phyloP scores from a whole-genome alignment of 1,140 invertebrate species.

The Venustaconcha ellipsiformis region DNA sequence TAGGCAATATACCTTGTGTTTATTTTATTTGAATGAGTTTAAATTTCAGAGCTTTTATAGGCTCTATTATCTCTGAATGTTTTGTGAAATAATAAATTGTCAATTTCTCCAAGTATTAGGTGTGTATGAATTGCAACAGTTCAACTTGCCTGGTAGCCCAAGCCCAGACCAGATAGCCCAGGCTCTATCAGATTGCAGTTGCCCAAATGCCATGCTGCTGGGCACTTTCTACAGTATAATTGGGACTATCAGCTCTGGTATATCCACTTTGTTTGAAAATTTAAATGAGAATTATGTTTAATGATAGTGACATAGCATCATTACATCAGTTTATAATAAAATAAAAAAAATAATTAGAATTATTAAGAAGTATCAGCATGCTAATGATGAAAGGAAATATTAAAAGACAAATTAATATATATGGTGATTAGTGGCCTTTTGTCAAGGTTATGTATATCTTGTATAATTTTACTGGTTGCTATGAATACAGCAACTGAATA shows the following conservation, averaged over 20 bases:
- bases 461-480: too few species aligned
- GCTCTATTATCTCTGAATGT: background rate
- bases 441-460: too few species aligned
- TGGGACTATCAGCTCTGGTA: slow-evolving; percentile 28
- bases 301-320: too few species aligned
- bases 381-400: too few species aligned
- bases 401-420: too few species aligned
- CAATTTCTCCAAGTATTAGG: slow-evolving; percentile 18
- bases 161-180: slow-evolving; percentile 6
- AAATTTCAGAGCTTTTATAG: background rate
- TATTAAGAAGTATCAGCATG: too few species aligned
- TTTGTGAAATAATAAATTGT: background rate
- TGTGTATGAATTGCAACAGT: slow-evolving; percentile 38
- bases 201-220: slow-evolving; percentile 26
- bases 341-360: too few species aligned
- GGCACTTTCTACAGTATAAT: slow-evolving; percentile 31
- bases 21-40: background rate
- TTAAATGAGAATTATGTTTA: too few species aligned
- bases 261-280: background rate
- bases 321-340: too few species aligned
- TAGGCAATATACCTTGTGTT: background rate
- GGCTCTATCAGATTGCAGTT: background rate
- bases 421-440: too few species aligned
- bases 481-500: too few species aligned
- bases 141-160: background rate